Evolutionary conservation across 2,113 vertebrate species (phyloP).

Genomic region (Herpetotheres cachinnans): DNA sequence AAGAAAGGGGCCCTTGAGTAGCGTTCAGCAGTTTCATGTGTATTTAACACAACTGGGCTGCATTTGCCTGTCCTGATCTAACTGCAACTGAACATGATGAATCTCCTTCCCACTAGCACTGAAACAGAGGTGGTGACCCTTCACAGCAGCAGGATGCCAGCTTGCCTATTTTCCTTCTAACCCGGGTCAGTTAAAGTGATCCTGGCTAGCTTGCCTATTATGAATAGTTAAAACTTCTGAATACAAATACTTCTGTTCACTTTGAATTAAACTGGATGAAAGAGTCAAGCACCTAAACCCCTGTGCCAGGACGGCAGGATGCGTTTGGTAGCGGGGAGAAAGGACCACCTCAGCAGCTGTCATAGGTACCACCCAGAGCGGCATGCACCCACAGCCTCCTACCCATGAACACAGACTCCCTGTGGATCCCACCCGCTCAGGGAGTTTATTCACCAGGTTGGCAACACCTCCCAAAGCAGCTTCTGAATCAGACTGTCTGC

Average conservation of each 20-base stretch:
- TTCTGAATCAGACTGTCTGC: not conserved
- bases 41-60: not conserved
- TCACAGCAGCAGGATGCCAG: not conserved
- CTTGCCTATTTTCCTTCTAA: not conserved
- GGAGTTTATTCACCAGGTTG: not conserved
- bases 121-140: not conserved
- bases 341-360: not conserved
- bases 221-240: not conserved
- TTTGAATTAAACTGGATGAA: not conserved
- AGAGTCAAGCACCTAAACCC: not conserved
- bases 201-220: not conserved
- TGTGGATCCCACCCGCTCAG: rapidly evolving
- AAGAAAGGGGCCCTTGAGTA: not conserved
- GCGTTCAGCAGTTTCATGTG: not conserved
- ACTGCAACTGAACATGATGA: not conserved
- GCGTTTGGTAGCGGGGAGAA: not conserved
- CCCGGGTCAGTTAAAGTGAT: not conserved
- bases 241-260: not conserved
- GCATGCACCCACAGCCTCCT: rapidly evolving
- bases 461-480: not conserved
- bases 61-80: not conserved
- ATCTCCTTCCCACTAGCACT: not conserved
- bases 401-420: not conserved
- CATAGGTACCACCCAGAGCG: not conserved
- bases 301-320: not conserved